phyloP scores from a whole-genome alignment of 2,113 vertebrate species.

The Myotis davidii region DNA sequence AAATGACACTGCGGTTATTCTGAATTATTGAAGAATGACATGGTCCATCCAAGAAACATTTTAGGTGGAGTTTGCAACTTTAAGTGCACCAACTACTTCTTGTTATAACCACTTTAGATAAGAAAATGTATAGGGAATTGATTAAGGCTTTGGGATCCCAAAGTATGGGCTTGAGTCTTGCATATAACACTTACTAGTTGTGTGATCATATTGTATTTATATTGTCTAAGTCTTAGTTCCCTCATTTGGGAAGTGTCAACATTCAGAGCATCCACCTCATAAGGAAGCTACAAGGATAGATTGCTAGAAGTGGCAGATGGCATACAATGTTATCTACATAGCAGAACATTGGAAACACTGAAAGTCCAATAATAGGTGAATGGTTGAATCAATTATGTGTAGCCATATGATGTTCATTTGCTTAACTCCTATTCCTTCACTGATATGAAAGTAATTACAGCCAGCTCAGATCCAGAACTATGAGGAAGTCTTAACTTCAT shows the following conservation, averaged over 20 bases:
- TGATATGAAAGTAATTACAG: conserved; percentile 13
- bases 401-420: background rate
- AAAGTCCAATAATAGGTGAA: background rate
- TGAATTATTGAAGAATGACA: background rate
- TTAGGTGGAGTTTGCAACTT: background rate
- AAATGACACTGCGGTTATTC: background rate
- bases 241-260: background rate
- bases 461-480: background rate
- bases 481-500: conserved; percentile 25
- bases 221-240: background rate
- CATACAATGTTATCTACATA: background rate
- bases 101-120: background rate
- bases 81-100: background rate
- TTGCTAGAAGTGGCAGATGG: background rate
- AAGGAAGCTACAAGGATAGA: background rate
- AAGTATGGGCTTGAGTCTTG: background rate
- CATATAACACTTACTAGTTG: background rate
- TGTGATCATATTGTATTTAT: background rate
- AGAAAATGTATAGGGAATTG: background rate
- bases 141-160: background rate
- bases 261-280: background rate
- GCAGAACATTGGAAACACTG: background rate
- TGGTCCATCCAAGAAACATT: background rate
- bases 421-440: conserved; percentile 5
- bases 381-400: background rate